A percentile compares a stretch with the other conserved stretches of the same genome.
phyloP scores from a whole-genome alignment of 2,888 invertebrate genomes.

The Dasypolia templi region DNA sequence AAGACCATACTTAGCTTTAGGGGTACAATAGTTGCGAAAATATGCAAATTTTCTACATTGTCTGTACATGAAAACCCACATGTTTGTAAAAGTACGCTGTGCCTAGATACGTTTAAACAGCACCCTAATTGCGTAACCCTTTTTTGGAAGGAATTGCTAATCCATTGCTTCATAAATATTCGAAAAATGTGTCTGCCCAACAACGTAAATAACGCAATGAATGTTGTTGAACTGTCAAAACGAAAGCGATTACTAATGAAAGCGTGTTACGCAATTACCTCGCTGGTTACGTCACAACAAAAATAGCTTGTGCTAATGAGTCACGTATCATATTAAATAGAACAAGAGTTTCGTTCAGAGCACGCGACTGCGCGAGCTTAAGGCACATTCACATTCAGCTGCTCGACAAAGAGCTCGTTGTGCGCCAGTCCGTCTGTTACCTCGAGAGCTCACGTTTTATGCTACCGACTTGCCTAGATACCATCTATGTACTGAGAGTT shows the following conservation, averaged over 20 bases:
- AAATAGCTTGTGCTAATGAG: slow-evolving; percentile 35
- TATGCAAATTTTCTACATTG: not conserved
- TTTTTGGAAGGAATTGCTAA: no score
- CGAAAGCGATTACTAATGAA: no score
- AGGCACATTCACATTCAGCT: slow-evolving; percentile 46
- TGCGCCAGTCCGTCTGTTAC: slow-evolving; percentile 46
- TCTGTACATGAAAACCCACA: slow-evolving; percentile 1
- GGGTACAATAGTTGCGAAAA: not conserved
- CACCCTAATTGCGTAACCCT: no score
- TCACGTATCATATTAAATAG: slow-evolving; percentile 49
- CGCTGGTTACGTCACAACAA: slow-evolving; percentile 18
- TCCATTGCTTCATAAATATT: no score
- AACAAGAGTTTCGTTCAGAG: slow-evolving; percentile 46
- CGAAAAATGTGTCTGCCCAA: no score
- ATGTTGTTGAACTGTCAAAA: no score
- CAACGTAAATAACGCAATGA: no score
- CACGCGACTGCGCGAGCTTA: slow-evolving; percentile 30
- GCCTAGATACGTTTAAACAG: slow-evolving; percentile 3
- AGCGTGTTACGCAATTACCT: no score
- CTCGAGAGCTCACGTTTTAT: slow-evolving; percentile 32
- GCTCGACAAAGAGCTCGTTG: slow-evolving; percentile 51
- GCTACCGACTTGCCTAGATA: slow-evolving; percentile 39
- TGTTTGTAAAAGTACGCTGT: not conserved
- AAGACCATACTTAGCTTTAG: not conserved
- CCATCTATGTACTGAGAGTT: slow-evolving; percentile 33